Base-by-base conservation (phyloP, 30 jellyfish, hydroid and myxozoan species). In the Nemopilema nomurai region DNA sequence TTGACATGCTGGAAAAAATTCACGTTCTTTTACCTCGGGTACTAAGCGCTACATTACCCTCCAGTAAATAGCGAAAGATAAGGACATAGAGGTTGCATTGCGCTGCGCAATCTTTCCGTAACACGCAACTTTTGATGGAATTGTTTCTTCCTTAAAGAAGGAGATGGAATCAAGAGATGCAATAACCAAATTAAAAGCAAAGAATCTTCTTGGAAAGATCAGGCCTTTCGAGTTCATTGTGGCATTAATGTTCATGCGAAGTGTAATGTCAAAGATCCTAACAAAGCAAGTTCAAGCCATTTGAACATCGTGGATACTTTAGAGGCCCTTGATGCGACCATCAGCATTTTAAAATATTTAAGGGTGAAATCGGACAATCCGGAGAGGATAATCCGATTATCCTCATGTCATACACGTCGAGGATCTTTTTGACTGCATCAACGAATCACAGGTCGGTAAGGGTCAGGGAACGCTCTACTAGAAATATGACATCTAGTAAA, bases 11-110 rank as follows among this genome's bases (percentile, higher is more conserved):
- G 73, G 90, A 81, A 33, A 67, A 28, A 83, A 67, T 81, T 19
- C 62, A 81, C 67, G 90, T 81, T 50, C 67, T 66, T 81, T 81
- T 67, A 81, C 90, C 82, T 81, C 90, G 67, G 67, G 90, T 68
- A 81, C 90, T 53, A 79, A 79, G 89, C 80, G 83, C 69, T 66
- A 79, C 81, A 64, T 81, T 85, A 85, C 85, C 73, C 69, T 81
- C 77, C 83, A 81, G 53, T 85, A 81, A 81, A 50, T 33, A 66
- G 50, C 67, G 90, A 66, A 81, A 62, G 90, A 81, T 81, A 41
- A 67, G 51, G 90, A 81, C 67, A 81, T 69, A 66, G 83, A 49
- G 83, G 74, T 75, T 69, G 90, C 90, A 81, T 85, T 66, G 84
- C 78, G 81, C 77, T 33, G 87, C 49, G 87, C 49, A 50, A 77